phyloP scores from a whole-genome alignment of 2,797 vertebrate species.

The Rhincodon typus region DNA sequence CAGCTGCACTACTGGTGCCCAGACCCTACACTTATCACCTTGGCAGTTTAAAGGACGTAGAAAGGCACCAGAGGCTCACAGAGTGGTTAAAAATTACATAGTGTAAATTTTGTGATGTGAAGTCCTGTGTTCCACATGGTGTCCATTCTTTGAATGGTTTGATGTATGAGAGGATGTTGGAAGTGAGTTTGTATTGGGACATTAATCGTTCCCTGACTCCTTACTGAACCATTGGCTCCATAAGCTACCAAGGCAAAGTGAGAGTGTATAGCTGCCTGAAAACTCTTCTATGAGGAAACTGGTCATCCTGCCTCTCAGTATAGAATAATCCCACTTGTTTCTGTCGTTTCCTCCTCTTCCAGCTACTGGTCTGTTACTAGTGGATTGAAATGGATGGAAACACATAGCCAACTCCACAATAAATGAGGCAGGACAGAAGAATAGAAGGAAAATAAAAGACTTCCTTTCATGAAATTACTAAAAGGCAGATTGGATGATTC shows the following conservation, averaged over 20 bases:
- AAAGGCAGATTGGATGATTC: not conserved
- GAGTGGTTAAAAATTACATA: not conserved
- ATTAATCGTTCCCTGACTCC: not conserved
- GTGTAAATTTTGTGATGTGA: not conserved
- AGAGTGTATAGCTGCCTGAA: not conserved
- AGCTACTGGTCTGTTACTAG: not conserved
- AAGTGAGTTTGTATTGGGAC: not conserved
- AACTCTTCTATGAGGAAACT: not conserved
- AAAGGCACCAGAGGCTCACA: no score
- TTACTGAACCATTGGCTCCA: not conserved
- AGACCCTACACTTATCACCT: not conserved
- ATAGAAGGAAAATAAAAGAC: not conserved
- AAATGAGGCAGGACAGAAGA: not conserved
- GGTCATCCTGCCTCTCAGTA: not conserved
- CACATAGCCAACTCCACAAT: not conserved
- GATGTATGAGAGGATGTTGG: not conserved
- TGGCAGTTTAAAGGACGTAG: not conserved
- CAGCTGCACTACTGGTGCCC: not conserved
- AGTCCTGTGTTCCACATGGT: no score
- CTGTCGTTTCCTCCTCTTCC: not conserved
- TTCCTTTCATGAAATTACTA: not conserved
- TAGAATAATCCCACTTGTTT: not conserved
- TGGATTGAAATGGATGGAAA: not conserved
- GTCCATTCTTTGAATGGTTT: not conserved
- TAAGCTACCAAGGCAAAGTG: not conserved